Evolutionary conservation across 1,140 invertebrate genomes (phyloP).

Genomic region (Manduca sexta): DNA sequence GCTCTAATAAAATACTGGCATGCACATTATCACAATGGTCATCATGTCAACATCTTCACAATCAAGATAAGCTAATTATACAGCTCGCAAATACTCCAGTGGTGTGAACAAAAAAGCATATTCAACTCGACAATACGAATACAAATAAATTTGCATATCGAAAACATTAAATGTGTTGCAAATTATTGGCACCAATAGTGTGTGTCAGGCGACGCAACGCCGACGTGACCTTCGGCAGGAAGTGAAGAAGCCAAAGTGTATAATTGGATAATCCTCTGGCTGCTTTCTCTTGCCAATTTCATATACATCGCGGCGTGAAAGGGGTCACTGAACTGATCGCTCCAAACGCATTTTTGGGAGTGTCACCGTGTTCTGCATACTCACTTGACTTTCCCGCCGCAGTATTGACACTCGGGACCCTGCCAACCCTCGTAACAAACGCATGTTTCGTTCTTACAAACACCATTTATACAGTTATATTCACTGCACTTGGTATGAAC

Average conservation of each 20-base stretch:
- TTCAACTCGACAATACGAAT: too few species aligned
- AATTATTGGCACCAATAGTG: too few species aligned
- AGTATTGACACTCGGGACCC: constrained; percentile 89
- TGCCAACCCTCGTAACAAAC: constrained; percentile 93
- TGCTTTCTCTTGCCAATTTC: constrained; percentile 55
- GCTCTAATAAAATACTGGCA: too few species aligned
- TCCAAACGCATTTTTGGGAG: constrained; percentile 4
- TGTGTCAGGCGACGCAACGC: neutral
- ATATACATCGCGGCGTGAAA: constrained; percentile 43
- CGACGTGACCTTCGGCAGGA: constrained; percentile 40
- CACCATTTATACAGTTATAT: constrained; percentile 64
- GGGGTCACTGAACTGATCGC: constrained; percentile 58
- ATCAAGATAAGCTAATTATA: too few species aligned
- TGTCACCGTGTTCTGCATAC: constrained; percentile 26
- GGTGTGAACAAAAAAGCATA: too few species aligned
- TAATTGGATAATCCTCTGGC: constrained; percentile 65
- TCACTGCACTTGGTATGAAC: constrained; percentile 71
- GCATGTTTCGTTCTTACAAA: constrained; percentile 89
- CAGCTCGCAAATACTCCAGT: too few species aligned
- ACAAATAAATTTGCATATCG: too few species aligned
- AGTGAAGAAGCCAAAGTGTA: constrained; percentile 57
- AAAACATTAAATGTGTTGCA: too few species aligned
- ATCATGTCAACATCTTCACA: too few species aligned
- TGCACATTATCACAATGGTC: too few species aligned
- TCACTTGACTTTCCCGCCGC: constrained; percentile 93